These are phyloP conservation scores for Cavia porcellus DNA, from an alignment of 2,113 vertebrate genomes.

Conservation along the genomic window DNA sequence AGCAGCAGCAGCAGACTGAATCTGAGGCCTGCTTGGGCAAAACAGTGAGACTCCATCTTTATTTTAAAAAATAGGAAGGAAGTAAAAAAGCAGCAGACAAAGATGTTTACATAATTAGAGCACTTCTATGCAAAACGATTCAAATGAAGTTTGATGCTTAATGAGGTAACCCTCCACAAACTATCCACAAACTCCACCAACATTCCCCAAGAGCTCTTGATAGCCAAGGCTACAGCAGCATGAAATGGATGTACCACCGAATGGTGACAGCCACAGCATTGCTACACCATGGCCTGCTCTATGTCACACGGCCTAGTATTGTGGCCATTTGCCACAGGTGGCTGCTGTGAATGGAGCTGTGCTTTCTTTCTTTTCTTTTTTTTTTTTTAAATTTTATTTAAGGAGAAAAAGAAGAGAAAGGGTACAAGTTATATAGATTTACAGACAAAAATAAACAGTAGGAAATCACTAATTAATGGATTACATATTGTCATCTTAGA, in stretches of 20 bases:
- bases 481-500: too few relatives aligned
- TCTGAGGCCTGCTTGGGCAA: not conserved
- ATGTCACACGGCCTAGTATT: not conserved
- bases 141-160: conserved; percentile 16
- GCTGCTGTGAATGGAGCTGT: not conserved
- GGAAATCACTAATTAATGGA: too few relatives aligned
- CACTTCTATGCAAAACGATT: conserved; percentile 9
- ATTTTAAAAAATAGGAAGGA: not conserved
- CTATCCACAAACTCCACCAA: not conserved
- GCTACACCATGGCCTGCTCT: not conserved
- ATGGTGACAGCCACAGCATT: not conserved
- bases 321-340: too few relatives aligned
- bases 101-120: conserved; percentile 39
- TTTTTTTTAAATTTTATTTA: too few relatives aligned
- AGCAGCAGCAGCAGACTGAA: not conserved
- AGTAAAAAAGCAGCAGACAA: not conserved
- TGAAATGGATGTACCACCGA: not conserved
- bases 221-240: not conserved
- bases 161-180: not conserved
- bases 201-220: not conserved
- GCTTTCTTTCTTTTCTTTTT: too few relatives aligned
- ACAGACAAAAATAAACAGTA: too few relatives aligned
- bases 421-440: too few relatives aligned
- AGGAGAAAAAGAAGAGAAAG: too few relatives aligned
- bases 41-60: not conserved